Evolutionary conservation across 2,888 invertebrate species (phyloP), one percentile per base, ranked within the genome.

Genomic region (Caenorhabditis parvicauda): DNA sequence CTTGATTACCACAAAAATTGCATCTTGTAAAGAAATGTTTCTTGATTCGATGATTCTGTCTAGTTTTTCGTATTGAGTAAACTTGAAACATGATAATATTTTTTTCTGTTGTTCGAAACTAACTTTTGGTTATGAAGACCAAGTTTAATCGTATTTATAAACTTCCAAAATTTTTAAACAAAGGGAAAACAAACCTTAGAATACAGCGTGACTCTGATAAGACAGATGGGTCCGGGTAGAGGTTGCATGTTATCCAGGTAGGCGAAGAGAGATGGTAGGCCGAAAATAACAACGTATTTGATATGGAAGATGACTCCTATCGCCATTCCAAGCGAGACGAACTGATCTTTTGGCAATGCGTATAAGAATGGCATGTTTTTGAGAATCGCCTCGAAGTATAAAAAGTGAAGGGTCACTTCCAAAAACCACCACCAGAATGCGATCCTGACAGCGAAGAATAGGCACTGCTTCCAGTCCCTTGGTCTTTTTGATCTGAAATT

Each of bases 201-300:
- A 67, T 82, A 83, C 9, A 82, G 70, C 32, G 82, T 82, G n/a
- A 84, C 81, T 21, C 83, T 73, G n/a, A 82, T 78, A 39, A 84
- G 80, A 75, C 84, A 84, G 54, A 82, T 82, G 3, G 84, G 84
- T 24, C 80, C 79, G 1, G 65, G 61, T 0, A 82, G 80, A 3
- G 83, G 82, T 17, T 80, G 74, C 64, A 84, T 75, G 45, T 80
- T 80, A 68, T 84, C 84, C 14, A 83, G 48, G 37, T 70, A 69
- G 6, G 83, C 83, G 35, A 84, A 70, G 17, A 81, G 63, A 0
- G 81, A 72, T 1, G 83, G 82, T 1, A 83, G 48, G 3, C 84
- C 84, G 69, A 82, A 84, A 54, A 84, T 80, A n/a, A 83, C 81
- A 2, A 82, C 75, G 67, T 84, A 84, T 61, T 84, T 84, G 17